Evolutionary conservation across 2,113 vertebrate genomes (phyloP), one percentile per base, ranked within the genome.

Genomic region (Paramormyrops kingsleyae): DNA sequence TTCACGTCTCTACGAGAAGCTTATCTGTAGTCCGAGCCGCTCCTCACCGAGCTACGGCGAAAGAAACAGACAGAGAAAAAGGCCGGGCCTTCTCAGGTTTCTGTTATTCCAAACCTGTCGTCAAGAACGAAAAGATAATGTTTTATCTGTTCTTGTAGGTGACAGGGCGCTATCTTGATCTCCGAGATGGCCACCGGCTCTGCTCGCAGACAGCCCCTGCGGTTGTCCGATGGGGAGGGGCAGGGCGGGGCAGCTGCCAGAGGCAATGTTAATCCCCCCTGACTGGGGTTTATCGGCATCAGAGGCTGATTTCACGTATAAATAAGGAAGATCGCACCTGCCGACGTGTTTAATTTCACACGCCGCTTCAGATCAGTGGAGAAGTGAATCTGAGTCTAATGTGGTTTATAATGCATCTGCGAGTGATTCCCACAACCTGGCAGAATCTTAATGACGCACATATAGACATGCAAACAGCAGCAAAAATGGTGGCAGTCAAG

Each of bases 291-390:
- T 95, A 93, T 94, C 92, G 94, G 92, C 92, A 92, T 93, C 92
- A 93, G 88, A 93, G 90, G 92, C 93, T 95, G 93, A 94, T 94
- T 94, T 93, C 92, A 92, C 87, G 87, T 91, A 91, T 87, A 91
- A 89, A 93, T 92, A 92, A 92, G 92, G 90, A 92, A 94, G 93
- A 91, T 5, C 89, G 90, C 91, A 94, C 92, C 89, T 92, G 92
- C 92, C 93, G 92, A 94, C 86, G 91, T 88, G 93, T 96, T 94
- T 94, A 91, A 91, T 94, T 96, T 97, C 94, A 95, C 94, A 96
- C 93, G 90, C 94, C 93, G 93, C 88, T 96, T 94, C 93, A 95
- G 94, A 91, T 92, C 92, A 93, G 91, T 90, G 83, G 91, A 56
- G 94, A 93, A 95, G 96, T 91, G 92, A 94, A 95, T 96, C 93